Evolutionary conservation across 2,797 vertebrate species (phyloP), one percentile per base, ranked within the genome.

Genomic region (Triplophysa bombifrons): DNA sequence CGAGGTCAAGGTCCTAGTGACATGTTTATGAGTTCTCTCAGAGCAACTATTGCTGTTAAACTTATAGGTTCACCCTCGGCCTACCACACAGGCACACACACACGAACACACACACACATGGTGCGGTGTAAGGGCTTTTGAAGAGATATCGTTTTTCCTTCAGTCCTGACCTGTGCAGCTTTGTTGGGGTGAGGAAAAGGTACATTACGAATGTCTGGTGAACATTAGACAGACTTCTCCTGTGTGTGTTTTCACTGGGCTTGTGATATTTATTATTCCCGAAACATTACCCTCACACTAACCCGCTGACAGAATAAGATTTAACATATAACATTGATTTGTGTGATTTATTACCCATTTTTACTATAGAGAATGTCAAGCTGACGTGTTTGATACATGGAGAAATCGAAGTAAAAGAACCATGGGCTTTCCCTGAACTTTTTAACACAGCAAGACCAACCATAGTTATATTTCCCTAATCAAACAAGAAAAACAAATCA

Each of bases 1-100:
- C 89, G 81, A 85, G 92, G 93, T 94, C 92, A 94, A 91, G 89
- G 91, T 92, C 88, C 89, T 87, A 86, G 84, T 88, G 90, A 86
- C 89, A 91, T 91, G 91, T 93, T 93, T 93, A 91, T 79, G 78
- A 91, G 83, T 85, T 84, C 85, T 87, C 88, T 92, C 85, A 89
- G 86, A 90, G 90, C 88, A 89, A 79, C 90, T 87, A 90, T 88
- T 92, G 90, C 91, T 91, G 88, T 90, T 88, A 90, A 90, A 92
- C 87, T 20, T 78, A 66, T 13, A 76, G 65, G 75, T 64, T 65
- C 73, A 86, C 84, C 72, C 80, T 38, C 82, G 85, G 86, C 87
- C 75, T 17, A 46, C 76, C 51, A 44, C 17, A 50, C 66, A 25
- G 30, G 38, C 65, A 65, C 53, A 53, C 38, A 68, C 7, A 51